Conservation (phyloP, 1,140 invertebrate genomes). For the Drosophila parabipectinata region DNA sequence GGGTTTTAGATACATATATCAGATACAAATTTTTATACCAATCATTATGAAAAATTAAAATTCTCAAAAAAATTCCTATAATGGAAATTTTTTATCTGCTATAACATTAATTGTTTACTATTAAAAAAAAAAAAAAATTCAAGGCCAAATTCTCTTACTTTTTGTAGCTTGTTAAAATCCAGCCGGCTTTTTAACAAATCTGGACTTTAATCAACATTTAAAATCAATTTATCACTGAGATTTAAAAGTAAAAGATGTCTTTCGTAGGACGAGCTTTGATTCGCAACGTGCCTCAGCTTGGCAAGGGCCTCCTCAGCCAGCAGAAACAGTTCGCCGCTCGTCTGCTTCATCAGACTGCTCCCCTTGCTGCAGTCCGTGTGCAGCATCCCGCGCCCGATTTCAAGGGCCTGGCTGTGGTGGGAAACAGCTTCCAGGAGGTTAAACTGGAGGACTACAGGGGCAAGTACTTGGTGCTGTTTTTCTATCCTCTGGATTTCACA, state of each 20-base stretch:
- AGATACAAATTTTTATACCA: too few relatives aligned
- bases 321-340: constrained; percentile 51
- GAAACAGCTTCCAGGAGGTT: constrained; percentile 95
- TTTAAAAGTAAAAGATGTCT: constrained; percentile 54
- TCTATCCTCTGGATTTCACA: constrained; percentile 97
- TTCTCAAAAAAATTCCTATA: too few relatives aligned
- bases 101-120: too few relatives aligned
- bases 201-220: constrained; percentile 8
- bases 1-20: too few relatives aligned
- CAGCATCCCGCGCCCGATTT: constrained; percentile 96
- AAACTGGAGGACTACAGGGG: constrained; percentile 93
- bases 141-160: constrained; percentile 7
- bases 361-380: constrained; percentile 85
- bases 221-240: constrained; percentile 2
- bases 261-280: constrained; percentile 69
- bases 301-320: constrained; percentile 49
- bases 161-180: constrained; percentile 19
- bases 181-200: constrained; percentile 2
- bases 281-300: constrained; percentile 62
- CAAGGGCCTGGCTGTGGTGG: constrained; percentile 93
- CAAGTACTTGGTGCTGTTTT: constrained; percentile 93
- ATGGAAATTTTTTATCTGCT: too few relatives aligned
- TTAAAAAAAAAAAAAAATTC: too few relatives aligned
- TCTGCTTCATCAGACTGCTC: constrained; percentile 68
- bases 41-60: too few relatives aligned